These are phyloP conservation scores for Ericerus pela DNA, from an alignment of 1,140 invertebrate species.

Conservation along the genomic window DNA sequence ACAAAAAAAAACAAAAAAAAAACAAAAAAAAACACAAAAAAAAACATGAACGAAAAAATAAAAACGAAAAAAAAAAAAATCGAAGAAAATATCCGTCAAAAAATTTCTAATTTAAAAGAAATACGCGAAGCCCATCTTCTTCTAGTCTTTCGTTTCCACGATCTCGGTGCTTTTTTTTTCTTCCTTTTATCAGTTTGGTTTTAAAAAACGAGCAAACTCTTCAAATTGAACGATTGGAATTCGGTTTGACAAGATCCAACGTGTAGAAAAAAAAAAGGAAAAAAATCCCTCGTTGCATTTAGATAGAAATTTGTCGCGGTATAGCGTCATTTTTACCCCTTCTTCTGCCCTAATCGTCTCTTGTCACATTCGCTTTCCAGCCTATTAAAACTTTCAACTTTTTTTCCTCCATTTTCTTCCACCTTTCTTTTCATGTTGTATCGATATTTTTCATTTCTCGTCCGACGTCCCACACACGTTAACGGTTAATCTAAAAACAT, in stretches of 20 bases:
- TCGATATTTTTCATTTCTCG: too few species aligned
- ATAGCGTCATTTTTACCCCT: not conserved
- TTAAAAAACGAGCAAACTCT: not conserved
- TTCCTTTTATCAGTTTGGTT: not conserved
- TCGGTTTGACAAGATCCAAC: slow-evolving; percentile 6
- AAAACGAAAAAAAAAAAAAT: too few species aligned
- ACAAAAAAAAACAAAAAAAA: not conserved
- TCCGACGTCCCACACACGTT: too few species aligned
- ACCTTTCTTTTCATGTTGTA: too few species aligned
- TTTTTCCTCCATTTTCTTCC: too few species aligned
- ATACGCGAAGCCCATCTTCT: not conserved
- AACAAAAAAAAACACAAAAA: not conserved
- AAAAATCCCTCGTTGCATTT: slow-evolving; percentile 11
- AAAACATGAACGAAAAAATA: not conserved
- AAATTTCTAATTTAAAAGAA: slow-evolving; percentile 9
- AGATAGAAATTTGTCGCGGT: slow-evolving; percentile 10
- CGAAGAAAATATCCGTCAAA: too few species aligned
- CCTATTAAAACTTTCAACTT: too few species aligned
- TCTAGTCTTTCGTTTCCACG: not conserved
- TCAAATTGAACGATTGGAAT: slow-evolving; percentile 10
- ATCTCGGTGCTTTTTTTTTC: not conserved
- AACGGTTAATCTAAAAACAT: too few species aligned
- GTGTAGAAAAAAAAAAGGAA: too few species aligned
- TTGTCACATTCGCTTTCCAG: slow-evolving; percentile 10
- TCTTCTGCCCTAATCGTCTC: too few species aligned